These are phyloP conservation scores for Stomorhina lunata DNA, from an alignment of 2,888 invertebrate species.

Conservation along the genomic window DNA sequence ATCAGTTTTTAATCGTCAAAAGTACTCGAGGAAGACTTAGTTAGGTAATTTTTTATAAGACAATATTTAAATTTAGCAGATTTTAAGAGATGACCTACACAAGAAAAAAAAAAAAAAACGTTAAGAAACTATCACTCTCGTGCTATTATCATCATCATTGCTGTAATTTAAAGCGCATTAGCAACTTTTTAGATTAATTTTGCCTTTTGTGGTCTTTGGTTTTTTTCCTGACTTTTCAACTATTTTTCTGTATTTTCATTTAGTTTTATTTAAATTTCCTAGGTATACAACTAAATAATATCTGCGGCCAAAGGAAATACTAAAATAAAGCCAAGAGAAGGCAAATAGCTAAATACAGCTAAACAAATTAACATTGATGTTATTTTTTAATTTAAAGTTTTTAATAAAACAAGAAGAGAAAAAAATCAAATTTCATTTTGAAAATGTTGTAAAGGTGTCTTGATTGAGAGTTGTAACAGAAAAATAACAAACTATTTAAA, in stretches of 20 bases:
- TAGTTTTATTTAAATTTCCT: slow-evolving; percentile 20
- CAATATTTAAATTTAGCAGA: too few species aligned
- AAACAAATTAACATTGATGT: slow-evolving; percentile 66
- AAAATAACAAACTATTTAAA: background rate
- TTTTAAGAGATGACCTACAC: too few species aligned
- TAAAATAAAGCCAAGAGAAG: too few species aligned
- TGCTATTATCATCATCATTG: slow-evolving; percentile 48
- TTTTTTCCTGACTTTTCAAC: slow-evolving; percentile 37
- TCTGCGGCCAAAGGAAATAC: background rate
- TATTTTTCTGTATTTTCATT: background rate
- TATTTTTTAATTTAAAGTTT: slow-evolving; percentile 66
- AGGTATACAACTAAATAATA: background rate
- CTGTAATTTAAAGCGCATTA: slow-evolving; percentile 78
- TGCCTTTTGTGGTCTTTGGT: slow-evolving; percentile 30
- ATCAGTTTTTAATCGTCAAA: too few species aligned
- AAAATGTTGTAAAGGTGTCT: slow-evolving; percentile 46
- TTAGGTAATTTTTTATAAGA: too few species aligned
- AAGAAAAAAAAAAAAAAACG: too few species aligned
- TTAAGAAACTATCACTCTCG: too few species aligned
- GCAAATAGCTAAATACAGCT: slow-evolving; percentile 10
- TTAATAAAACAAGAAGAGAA: slow-evolving; percentile 55
- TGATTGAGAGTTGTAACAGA: slow-evolving; percentile 25
- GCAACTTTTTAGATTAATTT: slow-evolving; percentile 79
- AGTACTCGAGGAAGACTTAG: too few species aligned
- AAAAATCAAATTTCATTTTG: slow-evolving; percentile 66